A percentile compares a stretch with the other conserved stretches of the same genome.
phyloP scores from a whole-genome alignment of 2,113 vertebrate genomes.

The Corythornis vintsioides region DNA sequence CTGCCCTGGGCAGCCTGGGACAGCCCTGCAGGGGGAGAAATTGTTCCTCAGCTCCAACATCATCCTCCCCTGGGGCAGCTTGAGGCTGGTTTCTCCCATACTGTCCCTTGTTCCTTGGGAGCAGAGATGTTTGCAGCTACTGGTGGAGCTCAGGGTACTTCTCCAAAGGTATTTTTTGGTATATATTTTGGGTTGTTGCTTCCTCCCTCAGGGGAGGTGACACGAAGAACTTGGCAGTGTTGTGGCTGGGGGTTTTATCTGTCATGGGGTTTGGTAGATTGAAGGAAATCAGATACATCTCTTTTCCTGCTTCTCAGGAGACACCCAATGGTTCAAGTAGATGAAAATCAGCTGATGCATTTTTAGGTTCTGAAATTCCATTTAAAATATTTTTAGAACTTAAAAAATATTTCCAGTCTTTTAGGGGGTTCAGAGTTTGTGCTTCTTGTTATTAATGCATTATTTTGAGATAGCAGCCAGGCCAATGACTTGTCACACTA shows the following conservation, averaged over 20 bases:
- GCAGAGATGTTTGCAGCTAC: no score
- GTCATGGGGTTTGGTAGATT: neutral
- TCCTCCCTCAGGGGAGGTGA: neutral
- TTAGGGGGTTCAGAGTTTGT: neutral
- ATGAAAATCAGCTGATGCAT: neutral
- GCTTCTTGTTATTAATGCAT: slow-evolving; percentile 22
- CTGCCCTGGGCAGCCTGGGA: no score
- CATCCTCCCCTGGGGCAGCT: no score
- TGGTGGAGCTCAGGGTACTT: neutral
- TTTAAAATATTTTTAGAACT: neutral
- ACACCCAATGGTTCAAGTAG: neutral
- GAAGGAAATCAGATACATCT: neutral
- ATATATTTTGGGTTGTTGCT: rapidly evolving
- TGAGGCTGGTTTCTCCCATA: no score
- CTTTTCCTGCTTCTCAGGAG: neutral
- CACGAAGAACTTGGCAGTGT: neutral
- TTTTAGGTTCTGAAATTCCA: neutral
- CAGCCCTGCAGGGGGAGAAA: no score
- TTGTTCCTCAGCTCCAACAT: no score
- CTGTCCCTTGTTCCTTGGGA: no score
- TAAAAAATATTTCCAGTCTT: neutral
- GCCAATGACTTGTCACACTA: slow-evolving; percentile 36
- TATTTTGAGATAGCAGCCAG: slow-evolving; percentile 29
- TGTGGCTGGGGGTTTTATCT: neutral
- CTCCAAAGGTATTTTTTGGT: neutral